Conservation (phyloP, 2,113 vertebrate species). For the Onychostruthus taczanowskii region DNA sequence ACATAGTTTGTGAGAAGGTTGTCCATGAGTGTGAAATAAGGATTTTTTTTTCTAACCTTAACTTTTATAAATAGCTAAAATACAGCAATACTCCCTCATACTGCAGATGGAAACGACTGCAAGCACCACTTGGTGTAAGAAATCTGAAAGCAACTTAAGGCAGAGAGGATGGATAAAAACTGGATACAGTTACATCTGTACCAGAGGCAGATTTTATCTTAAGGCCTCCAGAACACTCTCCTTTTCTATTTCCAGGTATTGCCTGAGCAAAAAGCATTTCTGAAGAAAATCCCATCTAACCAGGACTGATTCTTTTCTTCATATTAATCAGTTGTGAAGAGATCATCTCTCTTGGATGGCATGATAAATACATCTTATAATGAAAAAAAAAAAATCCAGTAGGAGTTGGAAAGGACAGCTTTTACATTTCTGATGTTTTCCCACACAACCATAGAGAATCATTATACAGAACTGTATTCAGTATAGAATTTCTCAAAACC, state of each 20-base stretch:
- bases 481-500: not conserved
- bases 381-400: conserved; percentile 2
- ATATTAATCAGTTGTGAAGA: conserved; percentile 29
- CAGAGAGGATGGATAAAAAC: not conserved
- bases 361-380: conserved; percentile 23
- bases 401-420: conserved; percentile 36
- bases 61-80: not conserved
- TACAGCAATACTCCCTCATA: not conserved
- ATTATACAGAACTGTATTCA: not conserved
- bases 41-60: not conserved
- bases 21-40: not conserved
- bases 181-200: not conserved
- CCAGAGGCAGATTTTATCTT: not conserved
- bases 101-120: not conserved
- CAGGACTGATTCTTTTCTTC: not conserved
- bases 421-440: conserved; percentile 45
- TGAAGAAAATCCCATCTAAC: not conserved
- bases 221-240: not conserved
- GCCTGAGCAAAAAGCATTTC: not conserved
- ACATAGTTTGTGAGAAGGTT: not conserved
- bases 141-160: not conserved
- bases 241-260: not conserved
- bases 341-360: conserved; percentile 22
- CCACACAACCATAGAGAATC: not conserved
- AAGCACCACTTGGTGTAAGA: not conserved